Conservation (phyloP, 2,888 invertebrate genomes). For the Epistrophella euchroma region DNA sequence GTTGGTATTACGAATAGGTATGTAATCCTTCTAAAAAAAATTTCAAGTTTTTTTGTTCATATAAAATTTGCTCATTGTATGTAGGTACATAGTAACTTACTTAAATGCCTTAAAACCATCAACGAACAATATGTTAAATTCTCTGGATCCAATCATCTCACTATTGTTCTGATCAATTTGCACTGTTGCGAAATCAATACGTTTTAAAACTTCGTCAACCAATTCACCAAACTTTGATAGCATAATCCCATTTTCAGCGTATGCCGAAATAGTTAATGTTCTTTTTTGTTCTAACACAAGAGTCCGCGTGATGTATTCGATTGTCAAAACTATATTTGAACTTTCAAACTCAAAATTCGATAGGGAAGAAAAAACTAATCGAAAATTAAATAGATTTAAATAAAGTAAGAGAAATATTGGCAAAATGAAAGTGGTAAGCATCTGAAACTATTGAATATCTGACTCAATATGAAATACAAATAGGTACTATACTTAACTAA, state of each 20-base stretch:
- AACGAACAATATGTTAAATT: constrained; percentile 58
- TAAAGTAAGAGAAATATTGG: background rate
- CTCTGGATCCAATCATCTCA: constrained; percentile 12
- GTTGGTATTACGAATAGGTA: no score
- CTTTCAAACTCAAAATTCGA: background rate
- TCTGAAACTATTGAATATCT: background rate
- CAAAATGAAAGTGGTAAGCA: background rate
- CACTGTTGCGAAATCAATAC: constrained; percentile 16
- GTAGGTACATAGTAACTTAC: no score
- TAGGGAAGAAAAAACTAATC: background rate
- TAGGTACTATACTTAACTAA: no score
- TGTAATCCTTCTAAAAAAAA: no score
- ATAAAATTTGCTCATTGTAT: no score
- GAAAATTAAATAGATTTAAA: background rate
- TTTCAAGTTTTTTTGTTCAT: no score
- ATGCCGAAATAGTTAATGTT: constrained; percentile 9
- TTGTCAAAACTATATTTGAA: background rate
- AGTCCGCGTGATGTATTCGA: background rate
- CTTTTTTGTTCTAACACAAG: background rate
- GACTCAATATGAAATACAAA: background rate
- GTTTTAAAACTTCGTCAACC: constrained; percentile 6
- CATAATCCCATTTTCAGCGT: background rate
- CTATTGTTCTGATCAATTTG: constrained; percentile 8
- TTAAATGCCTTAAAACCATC: constrained; percentile 44
- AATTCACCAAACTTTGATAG: background rate